These are phyloP conservation scores for Vidua macroura DNA, from an alignment of 2,113 vertebrate genomes.

Conservation along the genomic window DNA sequence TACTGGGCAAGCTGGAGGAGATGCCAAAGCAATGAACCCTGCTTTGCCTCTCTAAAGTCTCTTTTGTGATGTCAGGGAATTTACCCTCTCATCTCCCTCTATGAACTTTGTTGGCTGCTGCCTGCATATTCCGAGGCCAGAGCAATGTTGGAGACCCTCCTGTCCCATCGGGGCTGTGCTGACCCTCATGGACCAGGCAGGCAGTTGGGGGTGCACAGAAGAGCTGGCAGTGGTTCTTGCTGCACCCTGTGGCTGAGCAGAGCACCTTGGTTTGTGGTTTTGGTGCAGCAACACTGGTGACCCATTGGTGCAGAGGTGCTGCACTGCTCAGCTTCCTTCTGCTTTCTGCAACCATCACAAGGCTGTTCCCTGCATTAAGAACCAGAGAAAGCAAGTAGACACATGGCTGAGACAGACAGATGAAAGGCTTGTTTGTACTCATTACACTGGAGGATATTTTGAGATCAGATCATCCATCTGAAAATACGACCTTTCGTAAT, in stretches of 20 bases:
- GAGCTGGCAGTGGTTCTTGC: not conserved
- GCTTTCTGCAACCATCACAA: not conserved
- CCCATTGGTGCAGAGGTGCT: not conserved
- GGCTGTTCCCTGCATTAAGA: not conserved
- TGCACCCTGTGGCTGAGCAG: not conserved
- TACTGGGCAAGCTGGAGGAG: not conserved
- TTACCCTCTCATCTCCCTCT: not conserved
- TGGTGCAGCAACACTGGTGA: not conserved
- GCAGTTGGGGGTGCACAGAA: not conserved
- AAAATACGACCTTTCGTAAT: constrained; percentile 27
- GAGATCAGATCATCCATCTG: constrained; percentile 22
- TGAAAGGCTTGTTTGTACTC: constrained; percentile 14
- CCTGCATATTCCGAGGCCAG: accelerated
- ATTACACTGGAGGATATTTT: constrained; percentile 30
- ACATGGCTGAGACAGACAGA: not conserved
- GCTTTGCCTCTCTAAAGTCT: not conserved
- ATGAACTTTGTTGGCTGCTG: not conserved
- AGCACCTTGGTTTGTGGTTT: not conserved
- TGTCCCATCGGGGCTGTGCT: not conserved
- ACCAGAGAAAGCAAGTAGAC: not conserved
- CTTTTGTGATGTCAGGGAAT: not conserved
- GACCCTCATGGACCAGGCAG: not conserved
- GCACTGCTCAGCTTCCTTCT: not conserved
- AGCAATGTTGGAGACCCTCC: not conserved
- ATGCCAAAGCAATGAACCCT: not conserved